Evolutionary conservation across 2,888 invertebrate genomes (phyloP), one percentile per base, ranked within the genome.

Genomic region (Lacanobia wlatinum): DNA sequence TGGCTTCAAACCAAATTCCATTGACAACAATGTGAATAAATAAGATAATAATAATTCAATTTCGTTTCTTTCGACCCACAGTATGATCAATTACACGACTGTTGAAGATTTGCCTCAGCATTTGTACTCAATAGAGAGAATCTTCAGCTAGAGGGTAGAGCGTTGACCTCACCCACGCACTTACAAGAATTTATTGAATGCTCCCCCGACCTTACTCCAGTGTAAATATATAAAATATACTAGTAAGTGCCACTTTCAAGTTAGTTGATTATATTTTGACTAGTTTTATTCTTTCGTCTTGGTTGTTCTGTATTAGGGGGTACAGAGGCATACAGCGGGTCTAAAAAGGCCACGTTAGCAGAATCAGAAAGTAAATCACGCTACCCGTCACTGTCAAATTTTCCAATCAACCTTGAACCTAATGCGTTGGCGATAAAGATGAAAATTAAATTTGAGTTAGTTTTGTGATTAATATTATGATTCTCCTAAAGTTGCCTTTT

Each of bases 161-260:
- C 76, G 10, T 70, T 83, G 80, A 83, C 83, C 76, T 71, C 52
- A 10, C 68, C 63, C 53, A 67, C 66, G 28, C 65, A 52, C 21
- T 70, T 63, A 71, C 70, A 34, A 69, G 63, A 76, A 83, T 83
- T 79, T 83, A 83, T 70, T 61, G 71, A 71, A 75, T 65, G 67
- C 53, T 56, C 40, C 56, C 50, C 16, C 48, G 67, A 70, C 58
- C 79, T 73, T 70, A 70, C 63, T 78, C 56, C 50, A 70, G 46
- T 43, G 63, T 67, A 73, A 82, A 82, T 80, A 73, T 67, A 48
- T n/a, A n/a, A n/a, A n/a, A n/a, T 83, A 70, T 70, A 80, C 59
- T 53, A 43, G 59, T 28, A 58, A 61, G 65, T 62, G 55, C 43
- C 16, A 23, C 23, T 76, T 76, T 55, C 28, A 58, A 55, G 21